phyloP scores from a whole-genome alignment of 2,888 invertebrate species.

The Apodemia mormo region DNA sequence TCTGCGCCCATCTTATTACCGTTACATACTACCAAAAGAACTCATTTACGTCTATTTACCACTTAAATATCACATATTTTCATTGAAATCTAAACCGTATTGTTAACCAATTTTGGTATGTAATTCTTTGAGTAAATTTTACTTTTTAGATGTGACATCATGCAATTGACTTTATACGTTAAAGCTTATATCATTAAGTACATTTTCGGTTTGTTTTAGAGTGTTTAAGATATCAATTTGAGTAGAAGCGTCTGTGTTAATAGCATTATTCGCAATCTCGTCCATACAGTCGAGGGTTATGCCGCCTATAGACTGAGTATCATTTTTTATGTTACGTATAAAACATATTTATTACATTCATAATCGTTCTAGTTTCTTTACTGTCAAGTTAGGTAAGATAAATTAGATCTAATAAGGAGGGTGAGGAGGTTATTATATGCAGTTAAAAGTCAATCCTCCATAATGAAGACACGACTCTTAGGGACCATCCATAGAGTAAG shows the following conservation, averaged over 20 bases:
- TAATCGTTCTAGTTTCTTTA: constrained; percentile 75
- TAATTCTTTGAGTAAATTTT: constrained; percentile 43
- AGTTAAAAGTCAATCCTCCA: not conserved
- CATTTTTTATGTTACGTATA: constrained; percentile 81
- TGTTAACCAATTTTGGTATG: constrained; percentile 38
- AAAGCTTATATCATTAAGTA: constrained; percentile 40
- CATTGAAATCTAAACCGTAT: constrained; percentile 46
- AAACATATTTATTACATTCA: constrained; percentile 81
- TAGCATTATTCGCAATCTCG: constrained; percentile 82
- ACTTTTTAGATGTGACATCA: constrained; percentile 45
- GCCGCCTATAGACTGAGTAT: constrained; percentile 71
- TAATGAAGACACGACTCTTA: not conserved
- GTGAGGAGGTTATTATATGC: constrained; percentile 39
- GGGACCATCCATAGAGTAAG: not conserved
- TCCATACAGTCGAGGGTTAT: constrained; percentile 80
- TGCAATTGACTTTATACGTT: constrained; percentile 45
- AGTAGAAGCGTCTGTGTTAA: constrained; percentile 82
- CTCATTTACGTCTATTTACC: constrained; percentile 74
- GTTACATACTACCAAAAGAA: constrained; percentile 80
- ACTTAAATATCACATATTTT: constrained; percentile 48
- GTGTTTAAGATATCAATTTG: constrained; percentile 77
- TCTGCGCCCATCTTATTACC: constrained; percentile 82
- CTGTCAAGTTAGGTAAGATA: constrained; percentile 67
- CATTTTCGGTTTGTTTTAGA: constrained; percentile 45
- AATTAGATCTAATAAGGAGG: constrained; percentile 45